Evolutionary conservation across 2,113 vertebrate species (phyloP), one percentile per base, ranked within the genome.

Genomic region (Phylloscopus trochilus): DNA sequence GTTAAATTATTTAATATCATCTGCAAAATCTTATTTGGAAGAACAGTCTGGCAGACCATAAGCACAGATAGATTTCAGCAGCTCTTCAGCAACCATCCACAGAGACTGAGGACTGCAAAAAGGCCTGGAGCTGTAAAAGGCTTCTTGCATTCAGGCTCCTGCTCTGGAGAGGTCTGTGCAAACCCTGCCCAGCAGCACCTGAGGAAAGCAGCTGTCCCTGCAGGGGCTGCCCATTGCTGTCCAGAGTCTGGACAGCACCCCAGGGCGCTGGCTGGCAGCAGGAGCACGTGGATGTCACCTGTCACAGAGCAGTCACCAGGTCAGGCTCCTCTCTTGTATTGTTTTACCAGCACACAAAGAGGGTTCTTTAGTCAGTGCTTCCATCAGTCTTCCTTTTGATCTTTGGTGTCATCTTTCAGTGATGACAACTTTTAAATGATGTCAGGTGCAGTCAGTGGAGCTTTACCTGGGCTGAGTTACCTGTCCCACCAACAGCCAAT

Each of bases 271-370:
- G 28, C 43, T 46, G 60, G 11, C 2, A 7, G 28, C 63, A 78
- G 41, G 58, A 33, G 9, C 4, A 1, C 0, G 0, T 6, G 58
- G 30, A 6, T 33, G 37, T 16, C 56, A 7, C 78, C 18, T 43
- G 9, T 30, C 43, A 44, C 21, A 18, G 26, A 49, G 31, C 8
- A 2, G 18, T 17, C 67, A 60, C 9, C n/a, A 47, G 41, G 6
- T 28, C 64, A 67, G 43, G 23, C 33, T 91, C 47, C 47, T 67
- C 64, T 18, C 83, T 67, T 70, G 37, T 28, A 15, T 15, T 11
- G 7, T 51, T 55, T 68, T 27, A 73, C 64, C 83, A 7, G 24
- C 41, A 31, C 52, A 21, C 2, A 5, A 51, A 64, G 75, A 35
- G 27, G 10, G 21, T 70, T 53, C 52, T 95, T 80, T 39, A 69